phyloP scores from a whole-genome alignment of 2,888 invertebrate genomes.

The Drosophila engyochracea region DNA sequence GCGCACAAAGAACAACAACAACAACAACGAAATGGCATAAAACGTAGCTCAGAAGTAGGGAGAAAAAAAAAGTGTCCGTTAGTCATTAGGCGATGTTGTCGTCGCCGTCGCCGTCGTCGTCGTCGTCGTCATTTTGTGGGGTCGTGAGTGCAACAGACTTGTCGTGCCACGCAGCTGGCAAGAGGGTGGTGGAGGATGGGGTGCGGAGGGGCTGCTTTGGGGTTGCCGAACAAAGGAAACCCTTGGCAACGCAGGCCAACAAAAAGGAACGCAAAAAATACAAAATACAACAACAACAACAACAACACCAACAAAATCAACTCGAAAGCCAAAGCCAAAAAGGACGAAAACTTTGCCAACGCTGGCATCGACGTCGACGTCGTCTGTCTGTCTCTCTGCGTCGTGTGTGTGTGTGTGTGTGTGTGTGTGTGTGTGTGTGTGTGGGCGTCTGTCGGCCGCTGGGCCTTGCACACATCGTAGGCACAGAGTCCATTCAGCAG shows the following conservation, averaged over 20 bases:
- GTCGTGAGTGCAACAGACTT: constrained; percentile 80
- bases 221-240: constrained; percentile 81
- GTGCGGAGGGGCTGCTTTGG: constrained; percentile 4
- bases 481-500: constrained; percentile 57
- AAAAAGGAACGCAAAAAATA: constrained; percentile 67
- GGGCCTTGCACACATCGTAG: constrained; percentile 59
- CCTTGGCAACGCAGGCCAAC: constrained; percentile 83
- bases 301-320: constrained; percentile 24
- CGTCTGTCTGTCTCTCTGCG: constrained; percentile 51
- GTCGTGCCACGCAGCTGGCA: constrained; percentile 42
- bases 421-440: constrained; percentile 48
- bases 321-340: constrained; percentile 28
- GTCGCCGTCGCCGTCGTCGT: constrained; percentile 28
- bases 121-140: constrained; percentile 46
- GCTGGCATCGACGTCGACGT: constrained; percentile 40
- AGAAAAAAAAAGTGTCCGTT: constrained; percentile 69
- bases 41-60: constrained; percentile 37
- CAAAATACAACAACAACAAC: neutral
- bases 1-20: constrained; percentile 66
- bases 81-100: constrained; percentile 71
- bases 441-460: constrained; percentile 69
- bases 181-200: neutral
- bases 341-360: constrained; percentile 50
- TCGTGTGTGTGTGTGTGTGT: constrained; percentile 38
- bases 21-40: constrained; percentile 35